phyloP scores from a whole-genome alignment of 1,140 invertebrate genomes.

The Steinernema feltiae region DNA sequence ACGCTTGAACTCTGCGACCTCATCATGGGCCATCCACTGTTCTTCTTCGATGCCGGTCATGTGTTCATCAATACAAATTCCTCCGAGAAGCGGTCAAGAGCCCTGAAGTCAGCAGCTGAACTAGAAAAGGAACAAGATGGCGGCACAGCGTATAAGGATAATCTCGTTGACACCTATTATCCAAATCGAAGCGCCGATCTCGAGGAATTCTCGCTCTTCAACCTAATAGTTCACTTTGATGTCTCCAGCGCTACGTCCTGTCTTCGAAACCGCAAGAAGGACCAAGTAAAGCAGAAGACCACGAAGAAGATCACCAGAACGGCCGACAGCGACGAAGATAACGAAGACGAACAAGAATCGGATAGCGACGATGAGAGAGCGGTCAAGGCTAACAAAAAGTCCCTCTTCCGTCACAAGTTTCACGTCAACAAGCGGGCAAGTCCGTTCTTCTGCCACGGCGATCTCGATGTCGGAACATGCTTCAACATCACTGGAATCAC shows the following conservation, averaged over 20 bases:
- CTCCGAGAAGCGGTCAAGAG: not conserved
- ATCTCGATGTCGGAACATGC: not conserved
- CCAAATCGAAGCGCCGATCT: not conserved
- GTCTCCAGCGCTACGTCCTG: not conserved
- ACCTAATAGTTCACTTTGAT: not conserved
- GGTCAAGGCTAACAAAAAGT: not conserved
- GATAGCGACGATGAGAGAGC: not conserved
- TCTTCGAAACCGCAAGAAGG: not conserved
- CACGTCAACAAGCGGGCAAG: not conserved
- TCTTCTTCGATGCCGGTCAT: not conserved
- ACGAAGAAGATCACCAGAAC: no score
- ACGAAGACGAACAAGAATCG: not conserved
- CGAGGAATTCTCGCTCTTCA: not conserved
- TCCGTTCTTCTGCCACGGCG: not conserved
- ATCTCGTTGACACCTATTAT: not conserved
- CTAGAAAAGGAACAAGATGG: not conserved
- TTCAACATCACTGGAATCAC: not conserved
- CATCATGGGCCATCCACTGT: not conserved
- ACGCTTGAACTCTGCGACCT: not conserved
- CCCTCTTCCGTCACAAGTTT: not conserved
- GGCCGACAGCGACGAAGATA: not conserved
- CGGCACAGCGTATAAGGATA: not conserved
- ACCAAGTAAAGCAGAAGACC: not conserved
- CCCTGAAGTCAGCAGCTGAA: not conserved
- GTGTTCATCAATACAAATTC: not conserved